Evolutionary conservation across 2,113 vertebrate genomes (phyloP).

Genomic region (Cygnus atratus): DNA sequence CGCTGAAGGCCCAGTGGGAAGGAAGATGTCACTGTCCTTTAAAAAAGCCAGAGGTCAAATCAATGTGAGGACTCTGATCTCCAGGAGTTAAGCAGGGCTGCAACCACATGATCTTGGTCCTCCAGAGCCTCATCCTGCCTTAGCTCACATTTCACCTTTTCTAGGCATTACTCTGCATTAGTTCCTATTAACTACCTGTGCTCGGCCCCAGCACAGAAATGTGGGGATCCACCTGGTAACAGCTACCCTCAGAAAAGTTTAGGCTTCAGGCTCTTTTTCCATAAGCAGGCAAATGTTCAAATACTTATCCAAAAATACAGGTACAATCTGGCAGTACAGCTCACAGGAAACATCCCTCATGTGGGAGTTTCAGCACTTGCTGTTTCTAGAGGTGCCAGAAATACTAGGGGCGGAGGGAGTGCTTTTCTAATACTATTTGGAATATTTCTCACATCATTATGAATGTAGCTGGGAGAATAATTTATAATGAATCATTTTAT

Average conservation of each 20-base stretch:
- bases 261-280: constrained; percentile 8
- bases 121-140: constrained; percentile 10
- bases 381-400: constrained; percentile 63
- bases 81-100: not conserved
- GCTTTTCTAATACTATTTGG: constrained; percentile 47
- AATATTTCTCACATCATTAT: constrained; percentile 65
- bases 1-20: not conserved
- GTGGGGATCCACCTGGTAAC: constrained; percentile 14
- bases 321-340: constrained; percentile 42
- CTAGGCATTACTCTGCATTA: not conserved
- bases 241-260: not conserved
- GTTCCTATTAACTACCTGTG: not conserved
- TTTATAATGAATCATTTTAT: constrained; percentile 39
- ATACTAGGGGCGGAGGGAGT: constrained; percentile 12
- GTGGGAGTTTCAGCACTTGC: constrained; percentile 57
- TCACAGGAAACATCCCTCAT: constrained; percentile 57
- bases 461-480: constrained; percentile 35
- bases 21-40: not conserved
- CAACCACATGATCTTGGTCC: not conserved
- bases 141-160: not conserved
- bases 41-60: constrained; percentile 12
- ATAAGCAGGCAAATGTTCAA: constrained; percentile 26
- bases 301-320: constrained; percentile 38
- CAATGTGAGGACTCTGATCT: not conserved
- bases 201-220: not conserved